These are phyloP conservation scores for Myotis davidii DNA, from an alignment of 2,113 vertebrate species.

Conservation along the genomic window DNA sequence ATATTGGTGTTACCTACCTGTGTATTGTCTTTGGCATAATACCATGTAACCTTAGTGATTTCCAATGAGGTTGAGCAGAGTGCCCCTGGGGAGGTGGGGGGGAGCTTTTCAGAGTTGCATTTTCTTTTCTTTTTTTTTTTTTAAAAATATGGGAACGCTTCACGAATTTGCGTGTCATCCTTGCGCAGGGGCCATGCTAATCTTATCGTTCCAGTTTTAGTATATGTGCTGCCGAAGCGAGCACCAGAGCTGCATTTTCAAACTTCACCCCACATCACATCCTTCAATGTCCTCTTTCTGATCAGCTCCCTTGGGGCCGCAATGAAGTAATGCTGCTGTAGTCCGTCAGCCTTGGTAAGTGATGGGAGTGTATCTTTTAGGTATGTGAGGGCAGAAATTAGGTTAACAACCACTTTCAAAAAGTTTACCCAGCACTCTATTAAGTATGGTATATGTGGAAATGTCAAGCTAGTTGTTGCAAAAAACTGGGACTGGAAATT, in stretches of 20 bases:
- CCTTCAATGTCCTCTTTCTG: not conserved
- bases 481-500: not conserved
- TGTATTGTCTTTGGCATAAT: not conserved
- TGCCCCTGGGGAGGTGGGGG: not conserved
- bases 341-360: not conserved
- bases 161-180: too few species aligned
- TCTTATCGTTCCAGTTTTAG: too few species aligned
- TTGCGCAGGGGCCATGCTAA: too few species aligned
- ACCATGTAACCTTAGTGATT: not conserved
- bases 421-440: not conserved
- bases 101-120: not conserved
- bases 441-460: not conserved
- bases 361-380: conserved; percentile 1
- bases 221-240: too few species aligned
- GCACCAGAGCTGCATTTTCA: not conserved
- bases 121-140: too few species aligned
- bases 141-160: too few species aligned
- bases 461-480: not conserved
- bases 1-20: not conserved
- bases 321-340: not conserved
- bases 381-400: conserved; percentile 4
- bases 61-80: not conserved
- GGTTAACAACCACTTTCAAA: not conserved
- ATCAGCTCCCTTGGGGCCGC: not conserved
- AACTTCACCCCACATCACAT: not conserved